Percentiles rank a stretch among this genome's conserved stretches.
Conservation (phyloP, 2,888 invertebrate species). For the Pyrocoelia pectoralis region DNA sequence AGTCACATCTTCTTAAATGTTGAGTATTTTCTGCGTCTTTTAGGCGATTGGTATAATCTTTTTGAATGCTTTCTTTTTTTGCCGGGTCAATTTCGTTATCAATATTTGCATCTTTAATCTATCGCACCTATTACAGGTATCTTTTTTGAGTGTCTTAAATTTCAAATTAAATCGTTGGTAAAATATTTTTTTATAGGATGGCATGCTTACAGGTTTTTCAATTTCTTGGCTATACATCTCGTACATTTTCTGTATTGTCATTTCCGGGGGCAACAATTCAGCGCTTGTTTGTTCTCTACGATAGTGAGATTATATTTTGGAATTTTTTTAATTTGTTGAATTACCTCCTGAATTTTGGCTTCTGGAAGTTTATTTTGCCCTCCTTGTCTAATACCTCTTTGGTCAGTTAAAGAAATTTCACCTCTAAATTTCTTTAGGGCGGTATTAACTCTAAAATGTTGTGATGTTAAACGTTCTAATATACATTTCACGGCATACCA, state of each 20-base stretch:
- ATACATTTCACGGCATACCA: constrained; percentile 33
- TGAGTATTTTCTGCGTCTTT: constrained; percentile 18
- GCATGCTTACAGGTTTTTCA: constrained; percentile 23
- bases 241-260: constrained; percentile 32
- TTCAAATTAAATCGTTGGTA: constrained; percentile 13
- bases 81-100: constrained; percentile 10
- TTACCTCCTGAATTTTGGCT: constrained; percentile 8
- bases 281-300: constrained; percentile 26
- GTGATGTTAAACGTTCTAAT: constrained; percentile 30
- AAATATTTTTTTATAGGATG: constrained; percentile 14
- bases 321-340: constrained; percentile 20
- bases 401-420: constrained; percentile 25
- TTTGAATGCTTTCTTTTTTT: not conserved
- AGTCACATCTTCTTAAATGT: constrained; percentile 26
- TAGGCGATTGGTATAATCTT: constrained; percentile 8
- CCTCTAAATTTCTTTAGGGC: constrained; percentile 33
- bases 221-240: constrained; percentile 28
- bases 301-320: constrained; percentile 24
- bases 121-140: constrained; percentile 23
- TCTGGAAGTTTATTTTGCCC: constrained; percentile 31
- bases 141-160: constrained; percentile 20
- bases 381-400: constrained; percentile 29
- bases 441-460: constrained; percentile 31
- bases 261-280: constrained; percentile 30
- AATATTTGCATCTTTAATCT: constrained; percentile 6